Conservation (phyloP, 1,140 invertebrate species). For the Drosophila insularis region DNA sequence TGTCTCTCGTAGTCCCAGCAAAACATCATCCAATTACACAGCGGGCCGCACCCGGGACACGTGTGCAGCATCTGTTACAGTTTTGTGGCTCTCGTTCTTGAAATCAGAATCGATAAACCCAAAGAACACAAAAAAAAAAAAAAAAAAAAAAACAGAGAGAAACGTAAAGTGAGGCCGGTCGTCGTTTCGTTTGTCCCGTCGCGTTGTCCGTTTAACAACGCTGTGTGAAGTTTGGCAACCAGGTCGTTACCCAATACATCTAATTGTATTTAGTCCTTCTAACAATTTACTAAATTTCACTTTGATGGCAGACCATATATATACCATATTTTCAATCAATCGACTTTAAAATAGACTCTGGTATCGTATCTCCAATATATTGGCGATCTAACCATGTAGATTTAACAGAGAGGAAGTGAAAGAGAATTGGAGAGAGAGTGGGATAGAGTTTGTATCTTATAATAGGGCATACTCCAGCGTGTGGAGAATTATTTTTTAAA, state of each 20-base stretch:
- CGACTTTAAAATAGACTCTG: not conserved
- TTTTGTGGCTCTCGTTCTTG: conserved; percentile 52
- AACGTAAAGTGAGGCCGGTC: conserved; percentile 3
- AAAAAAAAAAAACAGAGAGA: not conserved
- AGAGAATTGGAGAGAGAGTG: too few species aligned
- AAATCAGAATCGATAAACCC: conserved; percentile 47
- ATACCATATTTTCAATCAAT: not conserved
- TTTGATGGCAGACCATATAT: not conserved
- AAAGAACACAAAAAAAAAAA: not conserved
- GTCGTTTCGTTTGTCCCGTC: conserved; percentile 19
- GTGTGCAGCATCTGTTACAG: conserved; percentile 79
- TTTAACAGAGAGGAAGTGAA: not conserved
- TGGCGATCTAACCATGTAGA: too few species aligned
- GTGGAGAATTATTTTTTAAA: conserved; percentile 38
- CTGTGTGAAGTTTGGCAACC: conserved; percentile 71
- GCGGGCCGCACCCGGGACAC: conserved; percentile 63
- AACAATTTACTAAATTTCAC: not conserved
- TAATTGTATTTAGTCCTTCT: conserved; percentile 41
- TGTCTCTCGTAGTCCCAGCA: conserved; percentile 18
- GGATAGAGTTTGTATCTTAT: not conserved
- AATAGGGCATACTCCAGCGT: not conserved
- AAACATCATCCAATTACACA: conserved; percentile 75
- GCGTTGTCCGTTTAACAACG: conserved; percentile 15
- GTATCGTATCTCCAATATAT: not conserved
- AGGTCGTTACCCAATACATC: conserved; percentile 34